Conservation (phyloP, 2,797 vertebrate species). For the Myripristis murdjan region DNA sequence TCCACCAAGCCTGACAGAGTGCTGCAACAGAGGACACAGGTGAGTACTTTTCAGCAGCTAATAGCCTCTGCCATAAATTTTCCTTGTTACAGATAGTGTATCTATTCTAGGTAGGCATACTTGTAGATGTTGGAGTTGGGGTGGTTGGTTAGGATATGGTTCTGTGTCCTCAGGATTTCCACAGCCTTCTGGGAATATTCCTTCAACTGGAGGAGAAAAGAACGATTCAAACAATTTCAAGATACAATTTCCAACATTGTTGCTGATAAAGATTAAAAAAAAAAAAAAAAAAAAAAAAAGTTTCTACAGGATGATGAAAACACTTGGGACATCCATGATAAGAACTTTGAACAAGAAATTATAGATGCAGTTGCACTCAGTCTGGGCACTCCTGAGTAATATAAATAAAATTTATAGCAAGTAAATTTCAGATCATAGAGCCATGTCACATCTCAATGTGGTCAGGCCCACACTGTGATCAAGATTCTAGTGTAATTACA, state of each 20-base stretch:
- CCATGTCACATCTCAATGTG: neutral
- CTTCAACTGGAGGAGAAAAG: conserved; percentile 87
- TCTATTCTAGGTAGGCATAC: conserved; percentile 81
- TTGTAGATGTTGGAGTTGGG: conserved; percentile 99
- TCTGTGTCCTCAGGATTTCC: conserved; percentile 96
- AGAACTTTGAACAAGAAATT: neutral
- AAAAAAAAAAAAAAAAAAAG: too few species aligned
- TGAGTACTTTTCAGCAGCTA: neutral
- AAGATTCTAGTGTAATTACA: too few species aligned
- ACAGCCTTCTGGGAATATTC: conserved; percentile 99
- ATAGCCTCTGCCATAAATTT: neutral
- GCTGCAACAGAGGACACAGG: conserved; percentile 77
- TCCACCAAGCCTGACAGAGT: conserved; percentile 97
- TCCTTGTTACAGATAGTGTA: neutral
- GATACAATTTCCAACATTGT: too few species aligned
- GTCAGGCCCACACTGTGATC: too few species aligned
- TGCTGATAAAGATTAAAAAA: too few species aligned
- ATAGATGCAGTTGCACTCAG: neutral
- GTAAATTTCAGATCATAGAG: neutral
- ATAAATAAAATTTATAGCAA: too few species aligned
- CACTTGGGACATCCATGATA: neutral
- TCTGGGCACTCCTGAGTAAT: neutral
- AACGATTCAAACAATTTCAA: conserved; percentile 11
- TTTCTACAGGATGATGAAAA: neutral
- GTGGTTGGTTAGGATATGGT: conserved; percentile 98